Conservation (phyloP, 2,113 vertebrate genomes). For the Austrofundulus limnaeus region DNA sequence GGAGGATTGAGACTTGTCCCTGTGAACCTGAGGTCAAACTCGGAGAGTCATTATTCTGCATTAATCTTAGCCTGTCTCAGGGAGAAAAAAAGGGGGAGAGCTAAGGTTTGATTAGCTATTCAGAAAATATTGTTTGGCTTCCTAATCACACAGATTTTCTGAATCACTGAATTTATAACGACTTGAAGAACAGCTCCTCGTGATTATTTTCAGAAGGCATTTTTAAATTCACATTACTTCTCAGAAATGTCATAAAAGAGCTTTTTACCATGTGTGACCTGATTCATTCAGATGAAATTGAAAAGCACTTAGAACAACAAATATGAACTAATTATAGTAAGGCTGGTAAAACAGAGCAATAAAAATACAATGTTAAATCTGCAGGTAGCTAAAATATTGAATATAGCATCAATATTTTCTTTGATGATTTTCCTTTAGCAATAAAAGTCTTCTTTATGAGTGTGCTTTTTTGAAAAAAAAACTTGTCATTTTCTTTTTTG, state of each 20-base stretch:
- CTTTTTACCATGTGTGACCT: not conserved
- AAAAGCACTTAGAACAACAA: not conserved
- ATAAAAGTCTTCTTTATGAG: too few relatives aligned
- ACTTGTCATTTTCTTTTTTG: not conserved
- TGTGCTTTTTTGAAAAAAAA: not conserved
- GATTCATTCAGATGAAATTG: not conserved
- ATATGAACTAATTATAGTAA: not conserved
- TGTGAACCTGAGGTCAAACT: slow-evolving; percentile 48
- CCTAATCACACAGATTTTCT: slow-evolving; percentile 56
- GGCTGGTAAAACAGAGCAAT: not conserved
- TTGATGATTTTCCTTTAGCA: not conserved
- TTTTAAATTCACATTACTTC: slow-evolving; percentile 20
- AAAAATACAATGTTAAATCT: slow-evolving; percentile 26
- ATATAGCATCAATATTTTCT: not conserved
- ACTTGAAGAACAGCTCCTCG: slow-evolving; percentile 8
- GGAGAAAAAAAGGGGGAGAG: slow-evolving; percentile 13
- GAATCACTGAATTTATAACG: slow-evolving; percentile 50
- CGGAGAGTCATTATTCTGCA: slow-evolving; percentile 60
- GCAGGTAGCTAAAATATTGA: slow-evolving; percentile 6
- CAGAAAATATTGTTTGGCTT: slow-evolving; percentile 51
- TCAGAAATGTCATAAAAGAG: not conserved
- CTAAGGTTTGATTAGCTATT: slow-evolving; percentile 69
- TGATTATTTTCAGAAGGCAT: slow-evolving; percentile 1
- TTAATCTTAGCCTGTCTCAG: slow-evolving; percentile 54
- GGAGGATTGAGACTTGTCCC: slow-evolving; percentile 44